These are phyloP conservation scores for Caenorhabditis sp. DNA, from an alignment of 2,888 invertebrate species.

Conservation along the genomic window DNA sequence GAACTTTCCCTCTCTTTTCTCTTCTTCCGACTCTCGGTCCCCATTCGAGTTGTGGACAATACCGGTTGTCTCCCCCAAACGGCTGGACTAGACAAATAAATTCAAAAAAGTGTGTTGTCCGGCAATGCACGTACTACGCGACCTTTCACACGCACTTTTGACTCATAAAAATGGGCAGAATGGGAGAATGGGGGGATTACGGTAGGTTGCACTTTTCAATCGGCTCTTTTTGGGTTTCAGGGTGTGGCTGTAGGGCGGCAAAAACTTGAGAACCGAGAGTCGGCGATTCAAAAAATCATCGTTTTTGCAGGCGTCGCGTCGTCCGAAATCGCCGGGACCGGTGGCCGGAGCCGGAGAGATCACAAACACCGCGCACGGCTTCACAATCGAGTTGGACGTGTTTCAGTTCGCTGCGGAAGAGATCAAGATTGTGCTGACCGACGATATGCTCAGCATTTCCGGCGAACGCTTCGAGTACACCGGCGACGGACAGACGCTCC, in stretches of 20 bases:
- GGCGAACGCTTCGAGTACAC: conserved; percentile 73
- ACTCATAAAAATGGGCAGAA: no score
- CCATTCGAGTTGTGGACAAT: no score
- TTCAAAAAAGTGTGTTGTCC: no score
- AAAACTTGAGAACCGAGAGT: neutral
- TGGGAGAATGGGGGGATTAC: no score
- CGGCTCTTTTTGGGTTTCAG: no score
- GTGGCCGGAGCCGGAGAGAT: conserved; percentile 76
- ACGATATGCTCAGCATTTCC: conserved; percentile 69
- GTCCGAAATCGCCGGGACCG: conserved; percentile 58
- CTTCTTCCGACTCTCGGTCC: neutral
- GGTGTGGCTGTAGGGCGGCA: no score
- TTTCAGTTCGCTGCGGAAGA: conserved; percentile 72
- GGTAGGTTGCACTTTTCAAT: no score
- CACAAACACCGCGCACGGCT: conserved; percentile 74
- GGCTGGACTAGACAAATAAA: no score
- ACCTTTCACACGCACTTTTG: no score
- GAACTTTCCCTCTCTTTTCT: no score
- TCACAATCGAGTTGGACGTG: conserved; percentile 75
- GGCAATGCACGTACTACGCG: no score
- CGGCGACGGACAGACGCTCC: conserved; percentile 62
- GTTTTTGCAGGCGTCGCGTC: neutral
- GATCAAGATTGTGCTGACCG: conserved; percentile 73
- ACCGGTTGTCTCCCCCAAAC: no score
- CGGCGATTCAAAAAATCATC: neutral